phyloP scores from a whole-genome alignment of 2,888 invertebrate genomes.

The Teinopalpus imperialis region DNA sequence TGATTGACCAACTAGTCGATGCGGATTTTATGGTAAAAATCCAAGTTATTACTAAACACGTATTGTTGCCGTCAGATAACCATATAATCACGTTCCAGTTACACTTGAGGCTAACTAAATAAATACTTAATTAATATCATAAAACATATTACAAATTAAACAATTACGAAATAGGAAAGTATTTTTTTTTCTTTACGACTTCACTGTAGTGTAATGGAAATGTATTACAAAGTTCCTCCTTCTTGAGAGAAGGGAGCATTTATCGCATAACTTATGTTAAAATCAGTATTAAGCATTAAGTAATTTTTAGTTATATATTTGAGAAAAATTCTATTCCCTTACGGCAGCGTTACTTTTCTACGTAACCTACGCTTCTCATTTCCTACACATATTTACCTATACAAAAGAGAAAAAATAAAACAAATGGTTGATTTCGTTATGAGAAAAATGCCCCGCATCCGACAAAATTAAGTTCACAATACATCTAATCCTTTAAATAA shows the following conservation, averaged over 20 bases:
- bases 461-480: constrained; percentile 42
- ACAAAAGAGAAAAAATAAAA: constrained; percentile 5
- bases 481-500: constrained; percentile 42
- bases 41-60: constrained; percentile 8
- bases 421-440: constrained; percentile 12
- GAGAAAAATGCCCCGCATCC: constrained; percentile 36
- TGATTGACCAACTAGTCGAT: neutral
- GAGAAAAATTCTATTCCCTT: too few relatives aligned
- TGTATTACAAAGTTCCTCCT: constrained; percentile 34
- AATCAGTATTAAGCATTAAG: neutral
- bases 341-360: too few relatives aligned
- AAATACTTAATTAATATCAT: constrained; percentile 75
- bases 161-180: constrained; percentile 39
- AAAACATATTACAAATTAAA: constrained; percentile 62
- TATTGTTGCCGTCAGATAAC: constrained; percentile 21
- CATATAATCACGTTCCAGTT: constrained; percentile 30
- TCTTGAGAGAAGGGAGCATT: constrained; percentile 27
- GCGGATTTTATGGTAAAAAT: constrained; percentile 1
- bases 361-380: too few relatives aligned
- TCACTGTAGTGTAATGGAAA: constrained; percentile 37
- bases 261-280: constrained; percentile 16
- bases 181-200: constrained; percentile 30
- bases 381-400: neutral
- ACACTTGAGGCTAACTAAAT: constrained; percentile 61
- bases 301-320: neutral